Conservation (phyloP, 1,140 invertebrate genomes). For the Ostrea denselamellosa region DNA sequence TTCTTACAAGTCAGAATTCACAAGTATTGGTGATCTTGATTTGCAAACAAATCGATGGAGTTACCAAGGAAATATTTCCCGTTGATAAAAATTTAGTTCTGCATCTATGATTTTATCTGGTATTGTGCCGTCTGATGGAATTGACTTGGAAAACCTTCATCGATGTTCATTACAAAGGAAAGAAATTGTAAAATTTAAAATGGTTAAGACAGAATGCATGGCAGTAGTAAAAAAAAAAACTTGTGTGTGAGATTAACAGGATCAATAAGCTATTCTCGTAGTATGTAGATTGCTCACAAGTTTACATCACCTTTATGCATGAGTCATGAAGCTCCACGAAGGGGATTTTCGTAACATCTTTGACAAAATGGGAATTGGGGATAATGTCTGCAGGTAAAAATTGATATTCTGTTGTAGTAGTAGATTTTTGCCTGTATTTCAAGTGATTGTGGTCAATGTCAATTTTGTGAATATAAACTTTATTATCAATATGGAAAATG, state of each 20-base stretch:
- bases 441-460: too few species aligned
- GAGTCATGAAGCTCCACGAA: background rate
- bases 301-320: constrained; percentile 24
- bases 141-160: constrained; percentile 1
- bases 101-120: background rate
- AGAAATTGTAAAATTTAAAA: background rate
- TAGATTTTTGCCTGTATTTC: too few species aligned
- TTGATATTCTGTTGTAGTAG: background rate
- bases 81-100: background rate
- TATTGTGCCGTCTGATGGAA: background rate
- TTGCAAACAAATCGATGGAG: background rate
- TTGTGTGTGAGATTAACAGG: background rate
- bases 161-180: background rate
- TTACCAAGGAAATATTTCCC: constrained; percentile 24
- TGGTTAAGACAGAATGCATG: background rate
- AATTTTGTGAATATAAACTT: too few species aligned
- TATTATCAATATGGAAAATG: too few species aligned
- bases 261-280: background rate
- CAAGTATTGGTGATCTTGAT: background rate
- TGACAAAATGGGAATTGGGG: constrained; percentile 39
- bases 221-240: background rate
- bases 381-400: constrained; percentile 36
- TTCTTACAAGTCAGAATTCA: constrained; percentile 20
- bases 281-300: constrained; percentile 12
- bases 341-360: background rate